These are phyloP conservation scores for Ennomos erosarius DNA, from an alignment of 2,888 invertebrate genomes.

Conservation along the genomic window DNA sequence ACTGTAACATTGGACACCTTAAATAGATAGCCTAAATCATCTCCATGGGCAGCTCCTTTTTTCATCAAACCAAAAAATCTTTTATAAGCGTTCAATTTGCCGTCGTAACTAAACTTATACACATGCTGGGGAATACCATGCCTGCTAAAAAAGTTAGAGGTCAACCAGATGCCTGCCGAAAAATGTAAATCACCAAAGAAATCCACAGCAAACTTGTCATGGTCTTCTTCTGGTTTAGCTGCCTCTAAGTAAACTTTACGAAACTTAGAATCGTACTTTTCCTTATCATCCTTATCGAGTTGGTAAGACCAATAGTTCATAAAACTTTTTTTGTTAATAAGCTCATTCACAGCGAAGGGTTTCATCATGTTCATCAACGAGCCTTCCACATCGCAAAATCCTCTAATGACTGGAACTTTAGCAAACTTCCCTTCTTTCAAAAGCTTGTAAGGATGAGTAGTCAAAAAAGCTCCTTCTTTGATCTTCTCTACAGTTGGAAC, in stretches of 20 bases:
- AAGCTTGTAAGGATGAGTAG: conserved; percentile 63
- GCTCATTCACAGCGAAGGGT: conserved; percentile 42
- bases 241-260: conserved; percentile 38
- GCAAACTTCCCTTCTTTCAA: conserved; percentile 63
- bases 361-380: conserved; percentile 55
- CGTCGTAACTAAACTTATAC: conserved; percentile 59
- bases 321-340: conserved; percentile 50
- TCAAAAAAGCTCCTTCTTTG: conserved; percentile 54
- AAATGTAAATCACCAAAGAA: conserved; percentile 62
- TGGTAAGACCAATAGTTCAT: conserved; percentile 45
- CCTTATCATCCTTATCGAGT: conserved; percentile 40
- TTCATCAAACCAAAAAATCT: conserved; percentile 41
- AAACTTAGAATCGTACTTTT: conserved; percentile 40
- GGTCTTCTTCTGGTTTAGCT: conserved; percentile 35
- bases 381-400: conserved; percentile 78
- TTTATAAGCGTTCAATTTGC: conserved; percentile 51
- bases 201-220: conserved; percentile 49
- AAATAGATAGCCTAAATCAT: conserved; percentile 44
- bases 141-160: conserved; percentile 43
- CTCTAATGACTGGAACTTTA: conserved; percentile 74
- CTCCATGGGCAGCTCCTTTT: conserved; percentile 57
- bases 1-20: conserved; percentile 7
- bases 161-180: conserved; percentile 51
- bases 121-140: conserved; percentile 50
- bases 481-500: conserved; percentile 63